A percentile compares a stretch with the other conserved stretches of the same genome.
Conservation (phyloP, 2,113 vertebrate genomes). For the Brachypteracias leptosomus region DNA sequence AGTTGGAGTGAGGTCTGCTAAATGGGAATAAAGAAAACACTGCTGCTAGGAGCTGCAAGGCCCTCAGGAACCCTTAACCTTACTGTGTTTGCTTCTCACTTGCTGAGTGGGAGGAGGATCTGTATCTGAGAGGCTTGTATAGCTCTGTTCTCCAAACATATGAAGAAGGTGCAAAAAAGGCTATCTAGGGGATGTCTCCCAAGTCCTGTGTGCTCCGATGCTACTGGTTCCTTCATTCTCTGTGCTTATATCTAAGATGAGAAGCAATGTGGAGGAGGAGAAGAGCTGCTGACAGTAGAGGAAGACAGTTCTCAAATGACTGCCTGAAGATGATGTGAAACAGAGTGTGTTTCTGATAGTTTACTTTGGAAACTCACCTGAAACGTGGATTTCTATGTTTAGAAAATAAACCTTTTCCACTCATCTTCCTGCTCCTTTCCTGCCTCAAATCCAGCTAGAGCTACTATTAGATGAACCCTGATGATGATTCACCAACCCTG, state of each 20-base stretch:
- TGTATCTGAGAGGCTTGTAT: neutral
- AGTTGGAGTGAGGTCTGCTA: neutral
- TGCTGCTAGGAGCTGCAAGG: neutral
- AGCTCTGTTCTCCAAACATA: neutral
- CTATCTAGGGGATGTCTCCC: neutral
- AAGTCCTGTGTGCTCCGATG: neutral
- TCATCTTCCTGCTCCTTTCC: neutral
- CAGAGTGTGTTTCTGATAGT: neutral
- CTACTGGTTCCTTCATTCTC: neutral
- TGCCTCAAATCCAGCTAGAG: neutral
- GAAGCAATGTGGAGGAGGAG: neutral
- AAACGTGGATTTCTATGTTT: neutral
- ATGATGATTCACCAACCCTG: neutral
- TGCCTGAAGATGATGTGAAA: neutral
- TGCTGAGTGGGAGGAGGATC: neutral
- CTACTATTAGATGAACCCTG: rapidly evolving
- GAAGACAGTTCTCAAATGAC: neutral
- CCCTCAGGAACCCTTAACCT: neutral
- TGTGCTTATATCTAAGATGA: neutral
- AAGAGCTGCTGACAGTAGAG: neutral
- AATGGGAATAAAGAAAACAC: neutral
- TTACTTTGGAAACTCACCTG: neutral
- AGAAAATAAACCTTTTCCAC: neutral
- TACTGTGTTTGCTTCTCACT: neutral
- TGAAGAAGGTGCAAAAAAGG: neutral